Evolutionary conservation across 2,797 vertebrate genomes (phyloP).

Genomic region (Leucoraja ocellata): DNA sequence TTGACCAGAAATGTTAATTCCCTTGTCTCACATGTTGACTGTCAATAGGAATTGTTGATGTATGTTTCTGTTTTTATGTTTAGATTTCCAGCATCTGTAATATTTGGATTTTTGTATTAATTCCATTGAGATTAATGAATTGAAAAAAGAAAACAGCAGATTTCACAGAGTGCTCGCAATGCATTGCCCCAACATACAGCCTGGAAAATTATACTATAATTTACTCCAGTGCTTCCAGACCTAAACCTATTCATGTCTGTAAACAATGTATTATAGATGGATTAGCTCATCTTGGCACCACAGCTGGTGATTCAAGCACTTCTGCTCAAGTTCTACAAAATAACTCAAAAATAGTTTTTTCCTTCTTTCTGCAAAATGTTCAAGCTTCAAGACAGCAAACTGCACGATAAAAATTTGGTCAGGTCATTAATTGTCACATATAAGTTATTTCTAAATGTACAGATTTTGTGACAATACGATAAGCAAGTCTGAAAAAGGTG

Average conservation of each 20-base stretch:
- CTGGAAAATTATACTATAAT: background rate
- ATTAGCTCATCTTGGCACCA: background rate
- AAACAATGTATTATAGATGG: background rate
- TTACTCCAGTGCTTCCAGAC: background rate
- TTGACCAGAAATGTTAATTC: no score
- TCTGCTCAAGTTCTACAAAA: background rate
- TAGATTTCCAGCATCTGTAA: no score
- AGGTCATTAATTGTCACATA: background rate
- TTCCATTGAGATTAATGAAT: background rate
- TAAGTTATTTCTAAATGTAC: background rate
- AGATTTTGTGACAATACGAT: background rate
- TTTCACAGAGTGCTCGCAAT: background rate
- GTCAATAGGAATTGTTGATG: no score
- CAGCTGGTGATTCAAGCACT: background rate
- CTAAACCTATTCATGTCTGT: background rate
- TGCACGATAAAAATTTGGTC: background rate
- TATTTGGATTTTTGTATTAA: background rate
- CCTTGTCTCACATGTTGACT: no score
- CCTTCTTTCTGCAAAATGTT: background rate
- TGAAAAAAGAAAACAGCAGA: background rate
- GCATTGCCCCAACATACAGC: background rate
- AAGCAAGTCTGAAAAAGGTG: background rate
- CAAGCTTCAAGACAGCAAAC: background rate
- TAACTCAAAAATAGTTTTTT: background rate
- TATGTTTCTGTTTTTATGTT: no score